Conservation (phyloP, 2,797 vertebrate genomes). For the Pterois miles region DNA sequence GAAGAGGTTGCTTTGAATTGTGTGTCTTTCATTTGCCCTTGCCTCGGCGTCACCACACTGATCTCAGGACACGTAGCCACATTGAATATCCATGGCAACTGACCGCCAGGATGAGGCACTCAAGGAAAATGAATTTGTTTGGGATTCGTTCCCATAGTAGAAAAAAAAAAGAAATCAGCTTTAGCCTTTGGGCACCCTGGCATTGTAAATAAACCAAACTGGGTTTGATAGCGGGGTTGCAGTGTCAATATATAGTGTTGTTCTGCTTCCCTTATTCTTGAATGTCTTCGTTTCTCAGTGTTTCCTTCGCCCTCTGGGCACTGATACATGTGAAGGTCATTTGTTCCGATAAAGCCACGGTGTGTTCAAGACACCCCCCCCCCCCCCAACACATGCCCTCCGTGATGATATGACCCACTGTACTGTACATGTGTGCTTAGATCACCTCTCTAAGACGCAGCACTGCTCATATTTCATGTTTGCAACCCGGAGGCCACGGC, state of each 20-base stretch:
- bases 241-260: conserved; percentile 55
- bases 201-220: conserved; percentile 68
- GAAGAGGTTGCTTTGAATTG: conserved; percentile 54
- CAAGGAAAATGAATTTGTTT: conserved; percentile 71
- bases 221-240: conserved; percentile 57
- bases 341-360: conserved; percentile 65
- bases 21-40: conserved; percentile 60
- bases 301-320: conserved; percentile 44
- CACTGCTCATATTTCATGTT: conserved; percentile 64
- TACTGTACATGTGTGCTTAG: conserved; percentile 40
- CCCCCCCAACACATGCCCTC: not conserved
- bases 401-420: conserved; percentile 34
- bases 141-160: conserved; percentile 52
- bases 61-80: conserved; percentile 56
- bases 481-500: conserved; percentile 46
- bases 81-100: conserved; percentile 65
- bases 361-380: conserved; percentile 41
- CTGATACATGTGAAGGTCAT: conserved; percentile 70
- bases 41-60: conserved; percentile 53
- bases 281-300: conserved; percentile 39
- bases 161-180: conserved; percentile 18
- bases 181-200: conserved; percentile 41
- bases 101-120: conserved; percentile 52
- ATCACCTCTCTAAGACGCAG: conserved; percentile 21
- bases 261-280: conserved; percentile 40